Conservation (phyloP, 2,797 vertebrate genomes). For the Sebastes aleutianus region DNA sequence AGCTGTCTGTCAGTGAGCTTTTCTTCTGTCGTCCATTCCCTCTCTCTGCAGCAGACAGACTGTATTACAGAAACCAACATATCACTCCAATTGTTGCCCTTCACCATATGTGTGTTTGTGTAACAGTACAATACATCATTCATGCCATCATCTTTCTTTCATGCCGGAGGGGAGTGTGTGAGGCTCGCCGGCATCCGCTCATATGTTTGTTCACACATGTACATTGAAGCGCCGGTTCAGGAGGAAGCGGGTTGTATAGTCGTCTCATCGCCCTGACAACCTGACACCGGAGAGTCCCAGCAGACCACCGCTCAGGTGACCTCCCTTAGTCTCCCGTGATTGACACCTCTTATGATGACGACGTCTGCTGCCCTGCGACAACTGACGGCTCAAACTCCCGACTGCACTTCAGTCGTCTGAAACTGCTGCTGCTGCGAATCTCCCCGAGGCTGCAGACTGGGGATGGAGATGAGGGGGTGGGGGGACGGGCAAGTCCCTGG, state of each 20-base stretch:
- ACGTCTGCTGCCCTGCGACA: constrained; percentile 9
- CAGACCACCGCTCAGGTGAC: constrained; percentile 19
- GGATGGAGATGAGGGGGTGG: not conserved
- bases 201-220: constrained; percentile 50
- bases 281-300: constrained; percentile 18
- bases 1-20: constrained; percentile 15
- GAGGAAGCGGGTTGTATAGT: not conserved
- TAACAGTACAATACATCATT: constrained; percentile 57
- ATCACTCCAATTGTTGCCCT: not conserved
- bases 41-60: constrained; percentile 4
- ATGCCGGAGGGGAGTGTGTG: constrained; percentile 47
- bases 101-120: constrained; percentile 22
- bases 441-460: constrained; percentile 34
- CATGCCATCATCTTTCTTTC: constrained; percentile 64
- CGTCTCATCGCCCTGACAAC: not conserved
- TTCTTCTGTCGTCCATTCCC: not conserved
- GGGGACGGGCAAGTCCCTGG: not conserved
- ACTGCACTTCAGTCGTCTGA: constrained; percentile 6
- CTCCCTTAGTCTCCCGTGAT: constrained; percentile 51
- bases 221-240: not conserved
- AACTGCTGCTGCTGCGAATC: not conserved
- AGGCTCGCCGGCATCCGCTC: not conserved
- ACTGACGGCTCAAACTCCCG: constrained; percentile 1
- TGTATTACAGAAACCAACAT: constrained; percentile 3
- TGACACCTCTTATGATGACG: constrained; percentile 54